Evolutionary conservation across 2,888 invertebrate species (phyloP).

Genomic region (Sepiola atlantica): DNA sequence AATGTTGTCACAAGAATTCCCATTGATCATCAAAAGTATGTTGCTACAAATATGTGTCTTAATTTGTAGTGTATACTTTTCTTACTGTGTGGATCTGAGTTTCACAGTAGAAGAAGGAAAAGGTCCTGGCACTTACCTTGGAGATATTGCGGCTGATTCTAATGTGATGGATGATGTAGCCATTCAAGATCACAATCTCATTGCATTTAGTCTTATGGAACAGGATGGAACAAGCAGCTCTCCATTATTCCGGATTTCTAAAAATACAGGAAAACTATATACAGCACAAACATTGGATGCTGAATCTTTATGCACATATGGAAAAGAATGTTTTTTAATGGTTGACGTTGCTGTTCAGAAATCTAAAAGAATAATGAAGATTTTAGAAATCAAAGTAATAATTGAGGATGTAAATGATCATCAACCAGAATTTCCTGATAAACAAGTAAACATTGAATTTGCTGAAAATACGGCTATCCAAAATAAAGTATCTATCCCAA

Average conservation of each 20-base stretch:
- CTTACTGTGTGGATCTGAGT: background rate
- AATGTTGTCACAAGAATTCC: no score
- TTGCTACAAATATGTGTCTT: no score
- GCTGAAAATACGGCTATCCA: background rate
- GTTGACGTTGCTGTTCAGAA: background rate
- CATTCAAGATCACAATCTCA: background rate
- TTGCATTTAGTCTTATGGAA: background rate
- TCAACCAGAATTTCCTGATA: slow-evolving; percentile 9
- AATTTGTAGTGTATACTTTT: background rate
- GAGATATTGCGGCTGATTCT: background rate
- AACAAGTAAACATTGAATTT: background rate
- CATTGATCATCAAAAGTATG: no score
- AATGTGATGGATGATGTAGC: background rate
- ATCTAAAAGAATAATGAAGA: background rate
- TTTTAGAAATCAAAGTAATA: background rate
- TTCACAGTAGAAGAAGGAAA: background rate
- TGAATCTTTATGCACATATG: background rate
- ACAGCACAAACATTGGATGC: background rate
- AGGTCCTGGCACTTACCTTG: background rate
- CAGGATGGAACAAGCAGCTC: background rate
- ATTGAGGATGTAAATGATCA: background rate
- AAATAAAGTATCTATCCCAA: background rate
- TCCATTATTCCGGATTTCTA: background rate
- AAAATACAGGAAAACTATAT: background rate
- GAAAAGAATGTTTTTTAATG: background rate